Evolutionary conservation across 2,888 invertebrate species (phyloP), one percentile per base, ranked within the genome.

Genomic region (Macrophya alboannulata): DNA sequence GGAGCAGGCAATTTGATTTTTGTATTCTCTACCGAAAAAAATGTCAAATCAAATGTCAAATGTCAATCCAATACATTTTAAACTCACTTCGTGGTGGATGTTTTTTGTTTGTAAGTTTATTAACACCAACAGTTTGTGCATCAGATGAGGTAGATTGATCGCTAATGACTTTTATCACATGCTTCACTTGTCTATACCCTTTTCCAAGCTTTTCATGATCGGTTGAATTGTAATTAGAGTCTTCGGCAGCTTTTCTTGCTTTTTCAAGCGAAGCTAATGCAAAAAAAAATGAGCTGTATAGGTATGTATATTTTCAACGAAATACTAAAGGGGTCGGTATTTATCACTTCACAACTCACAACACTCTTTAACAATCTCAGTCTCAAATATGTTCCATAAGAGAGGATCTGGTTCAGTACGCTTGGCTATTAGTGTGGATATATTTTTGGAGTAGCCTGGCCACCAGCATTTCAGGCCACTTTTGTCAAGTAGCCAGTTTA

Each of bases 191-290:
- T 55, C 55, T 55, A 55, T n/a, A n/a, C 6, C 55, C 55, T 55
- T 55, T 55, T n/a, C n/a, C 55, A n/a, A 55, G 55, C n/a, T 55
- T 55, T 55, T 55, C 55, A 5, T 55, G 55, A 55, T 55, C 55
- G 17, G 55, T 55, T n/a, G 55, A 55, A n/a, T 4, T 55, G 55
- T 55, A 55, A 55, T 55, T n/a, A n/a, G 55, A 55, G 55, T 55
- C 55, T 55, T 55, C 55, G 6, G 55, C 55, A n/a, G 55, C 17
- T 55, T n/a, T 55, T 55, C 55, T 17, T 17, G 55, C 55, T 55
- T n/a, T 55, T n/a, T n/a, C 55, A 17, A 55, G 55, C n/a, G 55
- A 55, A n/a, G 55, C 55, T 55, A 55, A n/a, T n/a, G 55, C n/a
- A n/a, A 45, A 9, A 55, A n/a, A 55, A n/a, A n/a, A 55, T 55